Evolutionary conservation across 1,140 invertebrate species (phyloP), one percentile per base, ranked within the genome.

Genomic region (Drosophila arizonae): DNA sequence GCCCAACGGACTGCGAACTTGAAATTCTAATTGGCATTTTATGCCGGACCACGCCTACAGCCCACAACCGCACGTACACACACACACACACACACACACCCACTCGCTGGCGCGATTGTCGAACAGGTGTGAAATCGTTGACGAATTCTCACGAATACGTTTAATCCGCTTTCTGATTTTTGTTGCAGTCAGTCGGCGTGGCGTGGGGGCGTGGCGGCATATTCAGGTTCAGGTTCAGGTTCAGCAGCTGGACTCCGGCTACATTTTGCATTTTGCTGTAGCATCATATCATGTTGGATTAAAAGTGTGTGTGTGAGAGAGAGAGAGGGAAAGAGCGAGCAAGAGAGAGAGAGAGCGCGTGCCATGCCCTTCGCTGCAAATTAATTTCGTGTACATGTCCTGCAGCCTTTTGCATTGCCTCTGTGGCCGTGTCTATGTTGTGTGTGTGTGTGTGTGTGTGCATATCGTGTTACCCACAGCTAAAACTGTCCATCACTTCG

Each of bases 151-250:
- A 87, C 84, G 84, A 84, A 84, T 88, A 87, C 82, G 79, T 88
- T 87, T 87, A 87, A 87, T 87, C 84, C 84, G 84, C 84, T 87
- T 87, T 87, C 79, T 78, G 84, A 87, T 87, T 87, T 87, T 88
- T 55, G 52, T 21, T 55, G 52, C 52, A 55, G 30, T 55, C n/a
- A 46, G 30, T 6, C 1, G 28, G 52, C 15, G 28, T 11, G 15
- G 8, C 15, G 15, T 54, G n/a, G 26, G 9, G 52, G 24, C 21
- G 10, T 50, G 48, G 48, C 43, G 21, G 46, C 46, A 26, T 30
- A 54, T 36, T 54, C 28, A 21, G 30, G 28, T 36, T 52, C 13
- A 33, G 48, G 21, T 51, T 15, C 50, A 36, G 39, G 33, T 62
- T 57, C 61, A 71, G 61, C 54, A 65, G 48, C 52, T 64, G 56